Evolutionary conservation across 2,113 vertebrate species (phyloP).

Genomic region (Sapajus apella): DNA sequence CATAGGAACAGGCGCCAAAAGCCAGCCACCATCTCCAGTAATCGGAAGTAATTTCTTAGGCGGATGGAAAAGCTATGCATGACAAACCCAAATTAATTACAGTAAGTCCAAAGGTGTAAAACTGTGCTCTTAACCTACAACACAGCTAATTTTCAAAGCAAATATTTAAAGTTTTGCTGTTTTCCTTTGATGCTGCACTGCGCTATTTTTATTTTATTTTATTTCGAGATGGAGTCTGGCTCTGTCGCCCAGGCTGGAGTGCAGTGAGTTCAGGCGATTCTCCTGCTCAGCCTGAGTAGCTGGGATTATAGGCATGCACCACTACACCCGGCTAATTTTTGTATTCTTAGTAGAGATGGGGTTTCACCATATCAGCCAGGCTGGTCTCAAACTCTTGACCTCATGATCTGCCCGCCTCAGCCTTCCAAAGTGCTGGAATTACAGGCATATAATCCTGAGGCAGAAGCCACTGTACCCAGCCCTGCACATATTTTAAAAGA

Average conservation of each 20-base stretch:
- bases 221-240: too few species aligned
- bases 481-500: too few species aligned
- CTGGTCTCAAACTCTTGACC: too few species aligned
- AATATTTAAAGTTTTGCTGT: background rate
- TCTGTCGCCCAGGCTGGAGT: too few species aligned
- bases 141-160: background rate
- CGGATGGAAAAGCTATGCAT: background rate
- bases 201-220: background rate
- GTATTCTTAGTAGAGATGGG: too few species aligned
- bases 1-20: background rate
- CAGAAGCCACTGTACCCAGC: accelerated
- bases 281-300: too few species aligned
- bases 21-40: accelerated
- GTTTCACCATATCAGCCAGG: too few species aligned
- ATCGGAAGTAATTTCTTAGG: background rate
- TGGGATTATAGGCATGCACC: accelerated
- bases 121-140: background rate
- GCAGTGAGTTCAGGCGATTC: too few species aligned
- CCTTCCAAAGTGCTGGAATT: too few species aligned
- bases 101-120: accelerated
- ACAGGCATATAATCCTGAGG: too few species aligned
- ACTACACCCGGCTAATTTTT: too few species aligned
- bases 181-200: background rate
- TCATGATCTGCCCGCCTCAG: too few species aligned
- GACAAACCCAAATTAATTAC: background rate